phyloP scores from a whole-genome alignment of 2,113 vertebrate species.

The Megaptera novaeangliae region DNA sequence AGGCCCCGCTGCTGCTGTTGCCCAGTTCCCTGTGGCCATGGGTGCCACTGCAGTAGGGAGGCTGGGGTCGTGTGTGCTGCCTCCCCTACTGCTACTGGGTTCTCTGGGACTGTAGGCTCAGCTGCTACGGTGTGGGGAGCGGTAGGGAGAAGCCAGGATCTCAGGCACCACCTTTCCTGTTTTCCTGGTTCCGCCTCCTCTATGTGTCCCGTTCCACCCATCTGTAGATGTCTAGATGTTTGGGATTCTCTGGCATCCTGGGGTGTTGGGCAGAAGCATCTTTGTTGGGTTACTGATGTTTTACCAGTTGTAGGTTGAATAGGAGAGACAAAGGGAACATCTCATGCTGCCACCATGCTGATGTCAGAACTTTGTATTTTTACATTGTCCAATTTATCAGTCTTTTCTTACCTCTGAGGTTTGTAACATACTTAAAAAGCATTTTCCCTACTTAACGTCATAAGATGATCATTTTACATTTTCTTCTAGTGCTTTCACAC shows the following conservation, averaged over 20 bases:
- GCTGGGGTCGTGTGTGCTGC: background rate
- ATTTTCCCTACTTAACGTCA: background rate
- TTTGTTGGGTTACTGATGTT: background rate
- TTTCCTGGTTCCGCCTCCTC: background rate
- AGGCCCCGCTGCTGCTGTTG: background rate
- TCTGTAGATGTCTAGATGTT: background rate
- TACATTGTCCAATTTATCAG: background rate
- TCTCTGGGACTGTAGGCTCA: background rate
- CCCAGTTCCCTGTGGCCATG: background rate
- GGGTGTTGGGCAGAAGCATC: background rate
- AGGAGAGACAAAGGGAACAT: background rate
- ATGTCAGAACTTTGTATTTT: background rate
- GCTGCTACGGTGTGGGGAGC: rapidly evolving
- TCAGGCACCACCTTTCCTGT: background rate
- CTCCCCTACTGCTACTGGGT: background rate
- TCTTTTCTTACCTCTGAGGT: background rate
- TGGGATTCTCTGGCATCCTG: background rate
- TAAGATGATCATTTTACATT: background rate
- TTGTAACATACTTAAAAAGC: background rate
- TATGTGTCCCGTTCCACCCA: background rate
- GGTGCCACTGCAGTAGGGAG: background rate
- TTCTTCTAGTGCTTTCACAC: background rate
- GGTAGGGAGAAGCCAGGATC: background rate
- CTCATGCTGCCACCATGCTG: background rate
- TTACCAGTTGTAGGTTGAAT: background rate